phyloP scores from a whole-genome alignment of 2,113 vertebrate species.

The Typhlomys cinereus region DNA sequence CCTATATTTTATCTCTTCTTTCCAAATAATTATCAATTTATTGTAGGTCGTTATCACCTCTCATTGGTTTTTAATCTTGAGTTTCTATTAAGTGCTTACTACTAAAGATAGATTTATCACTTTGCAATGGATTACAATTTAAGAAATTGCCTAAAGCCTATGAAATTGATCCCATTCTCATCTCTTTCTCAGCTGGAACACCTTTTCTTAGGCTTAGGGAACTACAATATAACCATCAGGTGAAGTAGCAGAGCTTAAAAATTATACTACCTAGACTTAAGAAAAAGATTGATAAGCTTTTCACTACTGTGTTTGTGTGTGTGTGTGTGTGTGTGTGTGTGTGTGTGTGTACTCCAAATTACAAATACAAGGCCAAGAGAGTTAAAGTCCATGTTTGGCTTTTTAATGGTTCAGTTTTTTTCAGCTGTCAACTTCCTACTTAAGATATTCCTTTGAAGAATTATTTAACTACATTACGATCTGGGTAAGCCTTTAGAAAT shows the following conservation, averaged over 20 bases:
- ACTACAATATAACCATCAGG: neutral
- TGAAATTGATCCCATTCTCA: neutral
- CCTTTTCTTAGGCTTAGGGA: neutral
- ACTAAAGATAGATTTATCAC: neutral
- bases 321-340: neutral
- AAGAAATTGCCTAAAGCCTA: neutral
- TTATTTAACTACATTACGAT: no score
- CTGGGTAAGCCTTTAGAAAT: no score
- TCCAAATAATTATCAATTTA: neutral
- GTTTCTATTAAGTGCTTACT: neutral
- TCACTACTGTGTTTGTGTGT: neutral
- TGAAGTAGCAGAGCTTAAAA: neutral
- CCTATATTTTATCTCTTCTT: neutral
- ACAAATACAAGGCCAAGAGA: neutral
- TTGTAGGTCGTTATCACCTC: neutral
- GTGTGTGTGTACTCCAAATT: neutral
- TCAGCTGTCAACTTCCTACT: no score
- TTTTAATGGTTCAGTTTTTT: no score
- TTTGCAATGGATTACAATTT: neutral
- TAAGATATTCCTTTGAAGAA: no score
- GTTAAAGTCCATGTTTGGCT: neutral
- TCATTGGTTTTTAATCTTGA: neutral
- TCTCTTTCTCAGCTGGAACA: neutral
- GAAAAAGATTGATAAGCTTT: neutral
- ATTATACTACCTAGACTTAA: neutral